phyloP scores from a whole-genome alignment of 2,797 vertebrate genomes.

The Momotus momota region DNA sequence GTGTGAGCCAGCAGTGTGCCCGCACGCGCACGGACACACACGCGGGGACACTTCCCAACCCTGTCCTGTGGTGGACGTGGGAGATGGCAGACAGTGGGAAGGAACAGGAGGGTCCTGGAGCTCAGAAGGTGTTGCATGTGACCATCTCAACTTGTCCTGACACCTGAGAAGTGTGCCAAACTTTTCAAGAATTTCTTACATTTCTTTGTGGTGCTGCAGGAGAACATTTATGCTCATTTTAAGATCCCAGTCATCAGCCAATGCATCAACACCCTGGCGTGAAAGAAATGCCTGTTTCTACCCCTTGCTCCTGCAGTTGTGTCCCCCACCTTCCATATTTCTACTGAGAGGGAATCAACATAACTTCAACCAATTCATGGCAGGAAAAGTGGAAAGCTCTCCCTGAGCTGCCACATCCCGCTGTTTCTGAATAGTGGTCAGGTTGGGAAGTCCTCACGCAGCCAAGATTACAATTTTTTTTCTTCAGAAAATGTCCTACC shows the following conservation, averaged over 20 bases:
- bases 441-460: background rate
- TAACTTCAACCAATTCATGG: no score
- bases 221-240: background rate
- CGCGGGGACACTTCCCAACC: fast-evolving
- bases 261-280: fast-evolving
- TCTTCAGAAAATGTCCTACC: background rate
- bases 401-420: background rate
- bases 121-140: fast-evolving
- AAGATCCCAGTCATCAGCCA: background rate
- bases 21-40: fast-evolving
- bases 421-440: background rate
- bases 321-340: background rate
- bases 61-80: fast-evolving
- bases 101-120: background rate
- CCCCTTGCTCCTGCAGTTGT: background rate
- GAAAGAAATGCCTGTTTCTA: background rate
- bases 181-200: background rate
- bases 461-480: background rate
- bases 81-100: background rate
- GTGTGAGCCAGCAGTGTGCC: background rate
- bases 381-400: background rate
- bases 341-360: background rate
- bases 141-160: background rate
- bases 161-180: fast-evolving
- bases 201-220: background rate